These are phyloP conservation scores for Phataginus tricuspis DNA, from an alignment of 2,797 vertebrate genomes.

Conservation along the genomic window DNA sequence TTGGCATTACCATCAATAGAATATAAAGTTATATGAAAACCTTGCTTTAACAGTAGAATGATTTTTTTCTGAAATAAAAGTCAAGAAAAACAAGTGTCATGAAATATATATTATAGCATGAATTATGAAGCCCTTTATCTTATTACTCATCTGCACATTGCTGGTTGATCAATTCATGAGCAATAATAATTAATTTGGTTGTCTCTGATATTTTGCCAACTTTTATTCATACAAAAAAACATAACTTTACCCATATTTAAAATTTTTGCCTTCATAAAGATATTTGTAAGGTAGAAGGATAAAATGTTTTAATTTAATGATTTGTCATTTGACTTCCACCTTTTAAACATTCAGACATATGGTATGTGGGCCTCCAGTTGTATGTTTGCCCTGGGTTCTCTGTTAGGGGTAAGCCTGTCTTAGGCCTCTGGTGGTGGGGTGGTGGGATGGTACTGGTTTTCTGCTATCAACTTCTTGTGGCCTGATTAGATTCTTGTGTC, in stretches of 20 bases:
- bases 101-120: not conserved
- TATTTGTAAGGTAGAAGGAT: conserved; percentile 1
- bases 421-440: not conserved
- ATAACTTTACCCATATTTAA: not conserved
- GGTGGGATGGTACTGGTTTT: not conserved
- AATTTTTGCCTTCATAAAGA: not conserved
- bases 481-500: not conserved
- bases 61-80: conserved; percentile 45
- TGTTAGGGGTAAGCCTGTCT: not conserved
- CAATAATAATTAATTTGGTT: conserved; percentile 27
- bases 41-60: conserved; percentile 18
- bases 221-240: not conserved
- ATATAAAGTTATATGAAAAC: conserved; percentile 35
- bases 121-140: conserved; percentile 44
- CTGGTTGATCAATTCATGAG: not conserved
- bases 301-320: not conserved
- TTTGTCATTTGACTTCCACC: not conserved
- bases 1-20: not conserved
- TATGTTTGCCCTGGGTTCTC: not conserved
- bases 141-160: conserved; percentile 23
- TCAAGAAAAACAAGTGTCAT: conserved; percentile 35
- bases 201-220: conserved; percentile 5
- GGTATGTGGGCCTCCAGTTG: not conserved
- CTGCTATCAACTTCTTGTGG: not conserved
- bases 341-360: not conserved